Evolutionary conservation across 2,797 vertebrate genomes (phyloP), one percentile per base, ranked within the genome.

Genomic region (Coracias cyanogaster): DNA sequence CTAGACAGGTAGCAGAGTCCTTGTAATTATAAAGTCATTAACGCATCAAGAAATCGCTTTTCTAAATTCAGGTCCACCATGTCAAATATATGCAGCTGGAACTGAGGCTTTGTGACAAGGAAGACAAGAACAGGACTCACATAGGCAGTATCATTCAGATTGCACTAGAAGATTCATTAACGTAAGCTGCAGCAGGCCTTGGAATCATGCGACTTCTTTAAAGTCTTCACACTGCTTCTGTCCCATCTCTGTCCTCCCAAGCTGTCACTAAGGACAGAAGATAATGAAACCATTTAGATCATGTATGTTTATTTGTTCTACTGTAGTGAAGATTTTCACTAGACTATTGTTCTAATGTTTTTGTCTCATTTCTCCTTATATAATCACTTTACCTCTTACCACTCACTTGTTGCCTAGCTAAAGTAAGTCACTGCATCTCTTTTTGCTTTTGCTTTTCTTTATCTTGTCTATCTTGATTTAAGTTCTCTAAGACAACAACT

Each of bases 281-380:
- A 37, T 25, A 67, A 64, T 8, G 13, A 37, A 64, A 93, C 45
- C 4, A 4, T 73, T 79, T 58, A 9, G 7, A 48, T 87, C 35
- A 52, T 1, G 1, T 22, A 2, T 55, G 57, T 61, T 77, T 70
- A 12, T 78, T 90, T 88, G 13, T 76, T 77, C 26, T 71, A 12
- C 10, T 1, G 3, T 25, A 66, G 31, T 0, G 2, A 66, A 70
- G 3, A 33, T 48, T 85, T 60, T 5, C 19, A 62, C 2, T 7
- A 29, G 13, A 8, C 9, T 80, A 2, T 39, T 72, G 5, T 46
- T 82, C 18, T 46, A 37, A 54, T 41, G 45, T 0, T 6, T 64
- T 85, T 77, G 20, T 60, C 45, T 67, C 8, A 25, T 86, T 78
- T 85, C 22, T 81, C 8, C 14, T 54, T 67, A 52, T 48, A 37